phyloP scores from a whole-genome alignment of 2,797 vertebrate genomes.

The Balearica regulorum region DNA sequence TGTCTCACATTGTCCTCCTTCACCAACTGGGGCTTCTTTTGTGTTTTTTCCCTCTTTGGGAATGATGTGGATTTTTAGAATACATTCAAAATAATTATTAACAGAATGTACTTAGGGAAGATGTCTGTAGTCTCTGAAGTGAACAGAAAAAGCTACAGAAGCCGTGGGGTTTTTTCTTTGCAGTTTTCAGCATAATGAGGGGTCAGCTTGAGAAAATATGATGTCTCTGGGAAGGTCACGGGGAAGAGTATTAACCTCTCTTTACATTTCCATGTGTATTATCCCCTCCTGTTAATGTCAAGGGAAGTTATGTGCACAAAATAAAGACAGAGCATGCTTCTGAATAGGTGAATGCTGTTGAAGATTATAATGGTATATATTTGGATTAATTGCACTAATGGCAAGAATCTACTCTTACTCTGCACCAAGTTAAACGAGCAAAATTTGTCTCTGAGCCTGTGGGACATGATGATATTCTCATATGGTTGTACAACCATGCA shows the following conservation, averaged over 20 bases:
- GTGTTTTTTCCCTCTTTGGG: slow-evolving; percentile 19
- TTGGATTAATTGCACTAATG: slow-evolving; percentile 34
- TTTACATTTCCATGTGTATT: slow-evolving; percentile 64
- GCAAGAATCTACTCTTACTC: not conserved
- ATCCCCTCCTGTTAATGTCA: slow-evolving; percentile 53
- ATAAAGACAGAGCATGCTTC: slow-evolving; percentile 16
- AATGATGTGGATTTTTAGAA: slow-evolving; percentile 49
- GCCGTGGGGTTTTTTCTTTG: slow-evolving; percentile 16
- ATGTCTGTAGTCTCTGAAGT: slow-evolving; percentile 43
- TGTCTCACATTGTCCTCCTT: slow-evolving; percentile 1
- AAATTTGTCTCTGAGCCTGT: not conserved
- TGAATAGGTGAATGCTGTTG: slow-evolving; percentile 30
- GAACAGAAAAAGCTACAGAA: slow-evolving; percentile 42
- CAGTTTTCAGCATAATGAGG: slow-evolving; percentile 44
- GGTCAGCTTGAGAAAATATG: slow-evolving; percentile 57
- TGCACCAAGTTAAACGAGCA: not conserved
- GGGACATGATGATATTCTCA: not conserved
- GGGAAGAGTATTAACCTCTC: slow-evolving; percentile 60
- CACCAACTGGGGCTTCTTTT: slow-evolving; percentile 34
- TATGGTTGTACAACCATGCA: not conserved
- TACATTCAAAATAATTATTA: slow-evolving; percentile 41
- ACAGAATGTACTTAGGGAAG: slow-evolving; percentile 24
- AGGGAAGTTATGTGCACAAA: slow-evolving; percentile 52
- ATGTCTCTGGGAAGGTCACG: slow-evolving; percentile 33
- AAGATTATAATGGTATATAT: not conserved